These are phyloP conservation scores for Heliconius hewitsoni DNA, from an alignment of 1,140 invertebrate genomes.

Conservation along the genomic window DNA sequence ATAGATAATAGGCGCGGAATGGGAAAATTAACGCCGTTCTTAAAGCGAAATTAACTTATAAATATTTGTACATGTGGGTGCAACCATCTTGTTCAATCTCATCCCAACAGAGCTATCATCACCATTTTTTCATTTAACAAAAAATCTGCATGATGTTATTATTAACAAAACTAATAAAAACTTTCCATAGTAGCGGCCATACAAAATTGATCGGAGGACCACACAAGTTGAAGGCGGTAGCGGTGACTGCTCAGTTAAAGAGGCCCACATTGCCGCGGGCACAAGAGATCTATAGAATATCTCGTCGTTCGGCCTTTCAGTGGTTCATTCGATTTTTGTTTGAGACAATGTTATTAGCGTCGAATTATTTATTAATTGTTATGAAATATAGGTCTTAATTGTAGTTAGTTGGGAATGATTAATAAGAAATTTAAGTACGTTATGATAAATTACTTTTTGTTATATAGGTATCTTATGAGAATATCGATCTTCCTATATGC, in stretches of 20 bases:
- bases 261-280: conserved; percentile 26
- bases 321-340: not conserved
- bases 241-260: conserved; percentile 26
- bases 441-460: not conserved
- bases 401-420: not conserved
- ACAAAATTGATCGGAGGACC: conserved; percentile 35
- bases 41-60: no score
- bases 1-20: no score
- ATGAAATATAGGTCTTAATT: conserved; percentile 5
- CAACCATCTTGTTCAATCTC: not conserved
- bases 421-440: not conserved
- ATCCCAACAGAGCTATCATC: not conserved
- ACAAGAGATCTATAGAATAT: conserved; percentile 24
- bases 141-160: not conserved
- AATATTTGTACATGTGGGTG: not conserved
- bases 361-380: not conserved
- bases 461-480: not conserved
- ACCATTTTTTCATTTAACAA: not conserved
- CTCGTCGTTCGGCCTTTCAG: conserved; percentile 9
- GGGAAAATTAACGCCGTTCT: no score
- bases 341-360: not conserved
- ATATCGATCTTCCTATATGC: not conserved
- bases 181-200: not conserved
- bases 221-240: conserved; percentile 44
- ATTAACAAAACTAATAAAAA: not conserved